Evolutionary conservation across 2,888 invertebrate species (phyloP).

Genomic region (Elegia similella): DNA sequence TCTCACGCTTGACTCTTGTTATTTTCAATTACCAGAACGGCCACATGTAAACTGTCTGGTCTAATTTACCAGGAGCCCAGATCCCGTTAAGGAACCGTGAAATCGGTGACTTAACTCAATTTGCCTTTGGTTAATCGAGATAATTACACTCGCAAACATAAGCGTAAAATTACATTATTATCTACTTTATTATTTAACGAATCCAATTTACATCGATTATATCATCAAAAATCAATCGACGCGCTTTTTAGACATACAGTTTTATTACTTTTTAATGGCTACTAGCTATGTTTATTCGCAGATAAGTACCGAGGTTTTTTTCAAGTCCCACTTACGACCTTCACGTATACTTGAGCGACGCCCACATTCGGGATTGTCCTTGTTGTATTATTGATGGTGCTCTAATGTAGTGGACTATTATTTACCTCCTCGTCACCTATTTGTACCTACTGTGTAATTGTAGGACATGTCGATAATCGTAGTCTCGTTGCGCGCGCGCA

Average conservation of each 20-base stretch:
- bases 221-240: conserved; percentile 5
- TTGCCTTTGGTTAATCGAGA: conserved; percentile 40
- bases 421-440: conserved; percentile 73
- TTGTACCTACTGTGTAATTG: conserved; percentile 65
- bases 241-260: conserved; percentile 6
- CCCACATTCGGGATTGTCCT: conserved; percentile 56
- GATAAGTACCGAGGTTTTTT: conserved; percentile 27
- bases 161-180: conserved; percentile 34
- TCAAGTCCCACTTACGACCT: conserved; percentile 44
- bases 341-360: conserved; percentile 55
- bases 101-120: conserved; percentile 44
- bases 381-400: conserved; percentile 62
- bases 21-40: conserved; percentile 35
- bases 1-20: conserved; percentile 26
- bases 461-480: conserved; percentile 67
- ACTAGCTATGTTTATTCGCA: conserved; percentile 14
- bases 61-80: conserved; percentile 34
- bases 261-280: conserved; percentile 29
- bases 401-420: conserved; percentile 52
- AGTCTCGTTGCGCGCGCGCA: conserved; percentile 71
- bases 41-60: conserved; percentile 32
- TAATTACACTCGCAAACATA: conserved; percentile 36
- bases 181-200: conserved; percentile 32
- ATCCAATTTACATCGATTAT: conserved; percentile 29
- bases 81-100: conserved; percentile 41